Evolutionary conservation across 1,140 invertebrate genomes (phyloP), one percentile per base, ranked within the genome.

Genomic region (Littorina saxatilis): DNA sequence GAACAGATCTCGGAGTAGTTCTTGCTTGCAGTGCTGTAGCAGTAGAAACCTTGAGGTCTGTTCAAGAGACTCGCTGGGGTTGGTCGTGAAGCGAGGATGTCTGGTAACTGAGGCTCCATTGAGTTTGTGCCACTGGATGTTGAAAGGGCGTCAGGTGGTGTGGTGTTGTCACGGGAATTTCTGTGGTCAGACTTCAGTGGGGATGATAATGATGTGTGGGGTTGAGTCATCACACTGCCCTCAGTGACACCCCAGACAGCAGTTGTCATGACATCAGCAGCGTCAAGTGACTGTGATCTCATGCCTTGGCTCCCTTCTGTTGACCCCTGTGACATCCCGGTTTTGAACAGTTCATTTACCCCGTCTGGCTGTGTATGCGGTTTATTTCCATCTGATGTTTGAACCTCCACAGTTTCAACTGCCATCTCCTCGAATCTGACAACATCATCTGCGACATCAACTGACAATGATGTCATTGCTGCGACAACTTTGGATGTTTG

Each of bases 211-310:
- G 61, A 66, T 15, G 61, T 32, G 27, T 66, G 29, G 61, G 29
- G 13, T 9, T 66, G 5, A 66, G 4, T 32, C 7, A 32, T 32
- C 27, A 32, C 27, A 66, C 61, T 32, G 29, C 32, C 27, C 29
- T 66, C 61, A 20, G 32, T 47, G 43, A 47, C 32, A 32, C 39
- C 66, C n/a, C n/a, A n/a, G n/a, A n/a, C n/a, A n/a, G n/a, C n/a
- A n/a, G n/a, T n/a, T n/a, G n/a, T n/a, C n/a, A n/a, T 47, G 43
- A 47, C 32, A 32, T 68, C 66, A 68, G 66, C 13, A 39, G 66
- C 35, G 15, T 23, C 43, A 47, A n/a, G n/a, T n/a, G n/a, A n/a
- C n/a, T n/a, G n/a, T n/a, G n/a, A n/a, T n/a, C n/a, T n/a, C n/a
- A n/a, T n/a, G n/a, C n/a, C n/a, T n/a, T n/a, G n/a, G n/a, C n/a